Conservation (phyloP, 1,140 invertebrate species). For the Musca vetustissima region DNA sequence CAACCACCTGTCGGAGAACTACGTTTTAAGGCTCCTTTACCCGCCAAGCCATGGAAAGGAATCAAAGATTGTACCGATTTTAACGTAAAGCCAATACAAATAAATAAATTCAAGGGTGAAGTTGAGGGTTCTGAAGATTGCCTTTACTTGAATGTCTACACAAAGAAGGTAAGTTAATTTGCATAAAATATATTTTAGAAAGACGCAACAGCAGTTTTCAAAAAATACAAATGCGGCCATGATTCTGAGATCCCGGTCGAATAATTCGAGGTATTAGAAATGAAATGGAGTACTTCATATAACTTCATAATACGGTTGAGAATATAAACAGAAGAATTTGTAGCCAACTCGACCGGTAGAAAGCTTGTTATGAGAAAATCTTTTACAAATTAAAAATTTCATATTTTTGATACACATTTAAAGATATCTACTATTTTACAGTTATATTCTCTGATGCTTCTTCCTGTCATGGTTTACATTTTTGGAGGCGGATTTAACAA, state of each 20-base stretch:
- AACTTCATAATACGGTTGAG: too few relatives aligned
- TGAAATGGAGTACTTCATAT: too few relatives aligned
- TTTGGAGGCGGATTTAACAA: constrained; percentile 66
- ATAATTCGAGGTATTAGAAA: too few relatives aligned
- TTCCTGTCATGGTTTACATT: constrained; percentile 67
- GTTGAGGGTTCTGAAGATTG: constrained; percentile 42
- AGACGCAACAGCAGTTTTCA: too few relatives aligned
- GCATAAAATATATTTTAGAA: not conserved
- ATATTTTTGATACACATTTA: too few relatives aligned
- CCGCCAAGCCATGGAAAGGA: constrained; percentile 58
- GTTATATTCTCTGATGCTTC: constrained; percentile 13
- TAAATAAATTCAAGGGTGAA: constrained; percentile 3
- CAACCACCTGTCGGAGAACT: constrained; percentile 65
- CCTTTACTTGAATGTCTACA: constrained; percentile 33
- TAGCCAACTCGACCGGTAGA: too few relatives aligned
- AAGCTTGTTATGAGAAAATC: too few relatives aligned
- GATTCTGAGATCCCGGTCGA: too few relatives aligned
- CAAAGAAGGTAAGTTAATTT: constrained; percentile 39
- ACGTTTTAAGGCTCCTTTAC: constrained; percentile 62
- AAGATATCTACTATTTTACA: too few relatives aligned
- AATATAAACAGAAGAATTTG: too few relatives aligned
- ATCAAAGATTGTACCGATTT: constrained; percentile 54
- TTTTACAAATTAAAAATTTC: too few relatives aligned
- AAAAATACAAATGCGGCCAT: too few relatives aligned
- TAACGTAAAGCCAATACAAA: constrained; percentile 31